Base-by-base conservation (phyloP, 92 coral and sea anemone genomes). In the Montipora capitata region DNA sequence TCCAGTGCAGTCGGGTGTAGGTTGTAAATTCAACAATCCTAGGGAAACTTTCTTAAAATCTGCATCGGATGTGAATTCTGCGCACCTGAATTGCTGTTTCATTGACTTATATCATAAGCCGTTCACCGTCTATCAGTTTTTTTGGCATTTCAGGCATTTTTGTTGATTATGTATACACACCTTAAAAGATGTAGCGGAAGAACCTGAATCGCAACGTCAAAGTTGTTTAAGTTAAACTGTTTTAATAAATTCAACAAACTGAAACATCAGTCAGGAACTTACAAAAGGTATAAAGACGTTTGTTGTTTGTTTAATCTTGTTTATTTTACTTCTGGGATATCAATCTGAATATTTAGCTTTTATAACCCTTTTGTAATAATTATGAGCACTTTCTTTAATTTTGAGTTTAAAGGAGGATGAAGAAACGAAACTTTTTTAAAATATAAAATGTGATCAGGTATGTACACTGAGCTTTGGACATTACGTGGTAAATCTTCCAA, bases 201-300 rank as follows among this genome's bases (percentile, higher is more conserved):
- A 68, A 39, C 85, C 85, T 27, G 35, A 80, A 80, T 80, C 68
- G 40, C 7, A 68, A 40, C 9, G 7, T 4, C n/a, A 38, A 4
- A 5, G 2, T 80, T n/a, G 45, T 18, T 78, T 41, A 63, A 62
- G 11, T 8, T 54, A 63, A 78, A 64, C 56, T 42, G 54, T 64
- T 78, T 78, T 41, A 78, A 40, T 63, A 63, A 63, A 78, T 78
- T 65, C 17, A 15, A 10, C 69, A 2, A 1, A 43, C 12, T 17
- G 9, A 65, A 2, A 43, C 13, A 18, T 63, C 59, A 63, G 42
- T 78, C 18, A 45, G 42, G 20, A 63, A 78, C 72, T 11, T n/a
- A 64, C 83, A 78, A 78, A 78, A 78, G 83, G 63, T 63, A 42
- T 12, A 16, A 40, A 11, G 43, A 11, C 59, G 17, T 17, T 20